Conservation (phyloP, 2,888 invertebrate species). For the Mythimna impura region DNA sequence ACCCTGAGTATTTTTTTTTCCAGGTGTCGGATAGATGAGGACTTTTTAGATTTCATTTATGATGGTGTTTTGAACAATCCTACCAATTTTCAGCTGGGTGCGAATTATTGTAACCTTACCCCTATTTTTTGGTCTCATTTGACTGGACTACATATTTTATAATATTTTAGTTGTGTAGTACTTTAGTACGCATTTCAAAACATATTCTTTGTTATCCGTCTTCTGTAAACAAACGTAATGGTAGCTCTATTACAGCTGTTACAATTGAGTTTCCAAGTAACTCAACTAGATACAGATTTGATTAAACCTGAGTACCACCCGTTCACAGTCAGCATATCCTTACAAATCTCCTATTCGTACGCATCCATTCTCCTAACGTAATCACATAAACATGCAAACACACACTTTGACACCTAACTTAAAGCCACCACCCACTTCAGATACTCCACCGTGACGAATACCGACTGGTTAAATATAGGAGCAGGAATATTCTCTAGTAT, state of each 20-base stretch:
- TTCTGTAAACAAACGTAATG: too few relatives aligned
- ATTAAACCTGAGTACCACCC: neutral
- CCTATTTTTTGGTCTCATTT: too few relatives aligned
- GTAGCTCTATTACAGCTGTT: neutral
- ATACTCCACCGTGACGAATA: constrained; percentile 35
- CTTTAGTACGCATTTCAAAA: too few relatives aligned
- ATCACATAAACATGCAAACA: constrained; percentile 51
- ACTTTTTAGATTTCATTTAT: too few relatives aligned
- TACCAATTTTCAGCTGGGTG: too few relatives aligned
- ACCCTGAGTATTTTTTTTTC: too few relatives aligned
- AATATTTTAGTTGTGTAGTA: too few relatives aligned
- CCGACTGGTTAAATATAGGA: constrained; percentile 23
- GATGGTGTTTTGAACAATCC: too few relatives aligned
- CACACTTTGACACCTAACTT: constrained; percentile 35
- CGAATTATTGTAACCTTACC: too few relatives aligned
- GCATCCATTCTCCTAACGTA: constrained; percentile 16
- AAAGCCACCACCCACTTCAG: constrained; percentile 5
- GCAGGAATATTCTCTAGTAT: constrained; percentile 44
- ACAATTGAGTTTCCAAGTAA: neutral
- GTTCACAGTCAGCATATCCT: neutral
- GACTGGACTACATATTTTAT: too few relatives aligned
- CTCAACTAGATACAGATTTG: neutral
- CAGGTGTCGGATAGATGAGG: too few relatives aligned
- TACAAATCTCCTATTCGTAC: neutral
- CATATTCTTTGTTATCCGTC: too few relatives aligned